phyloP scores from a whole-genome alignment of 2,888 invertebrate species.

The Leucoptera coffeella region DNA sequence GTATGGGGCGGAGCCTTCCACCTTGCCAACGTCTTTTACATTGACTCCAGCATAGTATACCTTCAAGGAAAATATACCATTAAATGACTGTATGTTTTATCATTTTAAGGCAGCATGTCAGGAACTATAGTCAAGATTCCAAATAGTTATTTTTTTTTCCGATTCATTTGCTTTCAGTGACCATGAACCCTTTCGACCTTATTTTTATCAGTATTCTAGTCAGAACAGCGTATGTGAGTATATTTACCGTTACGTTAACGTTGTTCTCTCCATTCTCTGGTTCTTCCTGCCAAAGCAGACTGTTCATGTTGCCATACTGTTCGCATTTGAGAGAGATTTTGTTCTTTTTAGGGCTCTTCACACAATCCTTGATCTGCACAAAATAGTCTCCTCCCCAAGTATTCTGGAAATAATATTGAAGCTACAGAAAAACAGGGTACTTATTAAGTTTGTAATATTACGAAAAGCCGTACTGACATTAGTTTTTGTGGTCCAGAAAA shows the following conservation, averaged over 20 bases:
- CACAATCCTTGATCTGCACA: constrained; percentile 5
- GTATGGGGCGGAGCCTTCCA: constrained; percentile 11
- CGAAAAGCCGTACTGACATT: no score
- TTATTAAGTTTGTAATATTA: neutral
- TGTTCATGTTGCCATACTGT: constrained; percentile 10
- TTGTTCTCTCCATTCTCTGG: constrained; percentile 5
- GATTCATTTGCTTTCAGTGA: no score
- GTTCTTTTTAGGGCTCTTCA: constrained; percentile 1
- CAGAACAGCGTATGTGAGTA: no score
- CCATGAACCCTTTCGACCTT: no score
- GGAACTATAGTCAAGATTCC: no score
- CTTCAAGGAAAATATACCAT: constrained; percentile 8
- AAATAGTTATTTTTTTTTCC: no score
- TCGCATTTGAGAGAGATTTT: constrained; percentile 9
- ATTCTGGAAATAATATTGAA: constrained; percentile 6
- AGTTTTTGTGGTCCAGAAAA: no score
- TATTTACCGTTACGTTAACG: constrained; percentile 10
- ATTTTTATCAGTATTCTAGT: no score
- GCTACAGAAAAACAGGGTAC: neutral
- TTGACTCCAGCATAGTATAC: constrained; percentile 15
- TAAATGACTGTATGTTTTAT: no score
- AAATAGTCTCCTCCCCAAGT: constrained; percentile 12
- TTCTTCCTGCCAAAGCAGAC: constrained; percentile 12
- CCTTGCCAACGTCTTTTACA: constrained; percentile 12
- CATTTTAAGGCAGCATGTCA: no score